Evolutionary conservation across 2,113 vertebrate species (phyloP), one percentile per base, ranked within the genome.

Genomic region (Nasalis larvatus): DNA sequence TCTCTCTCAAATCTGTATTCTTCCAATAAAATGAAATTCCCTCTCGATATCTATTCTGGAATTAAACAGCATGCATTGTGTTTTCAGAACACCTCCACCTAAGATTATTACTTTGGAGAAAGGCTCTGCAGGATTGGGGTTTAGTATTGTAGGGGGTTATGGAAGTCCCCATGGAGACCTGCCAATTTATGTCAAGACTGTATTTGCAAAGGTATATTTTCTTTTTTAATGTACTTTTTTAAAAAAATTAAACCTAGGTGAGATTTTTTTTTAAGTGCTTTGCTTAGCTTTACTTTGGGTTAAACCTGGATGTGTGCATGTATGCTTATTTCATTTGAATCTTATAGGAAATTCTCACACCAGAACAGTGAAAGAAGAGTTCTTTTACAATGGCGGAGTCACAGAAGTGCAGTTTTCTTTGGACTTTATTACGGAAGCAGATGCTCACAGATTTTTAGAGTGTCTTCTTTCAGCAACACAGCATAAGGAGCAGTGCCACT

Each of bases 111-210:
- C 98, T 95, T 99, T 99, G 99, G 99, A 99, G 98, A 99, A 99
- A 98, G 99, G 99, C 84, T 98, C 99, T n/a, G 99, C 99, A 97
- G 99, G 99, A 74, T 99, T 99, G 86, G 99, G 99, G 98, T 99
- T 99, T 99, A 99, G 99, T 98, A 99, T 99, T 96, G 99, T 99
- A 14, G 99, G 99, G 20, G 99, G 99, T 18, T 99, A 99, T 73
- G 99, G 99, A 93, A 99, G 99, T 98, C 99, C 99, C 87, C 99
- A 99, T 58, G 99, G 99, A 99, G 99, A 99, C 98, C 99, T 99
- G 98, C 99, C 99, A 42, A 99, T 99, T 98, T 99, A 99, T 97
- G 99, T 99, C 98, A 99, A 99, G 99, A 99, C 99, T 18, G 99
- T 99, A 98, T 99, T 99, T 99, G 99, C 99, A 98, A 99, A 99